These are phyloP conservation scores for Chrysomela aeneicollis DNA, from an alignment of 2,888 invertebrate species.

Conservation along the genomic window DNA sequence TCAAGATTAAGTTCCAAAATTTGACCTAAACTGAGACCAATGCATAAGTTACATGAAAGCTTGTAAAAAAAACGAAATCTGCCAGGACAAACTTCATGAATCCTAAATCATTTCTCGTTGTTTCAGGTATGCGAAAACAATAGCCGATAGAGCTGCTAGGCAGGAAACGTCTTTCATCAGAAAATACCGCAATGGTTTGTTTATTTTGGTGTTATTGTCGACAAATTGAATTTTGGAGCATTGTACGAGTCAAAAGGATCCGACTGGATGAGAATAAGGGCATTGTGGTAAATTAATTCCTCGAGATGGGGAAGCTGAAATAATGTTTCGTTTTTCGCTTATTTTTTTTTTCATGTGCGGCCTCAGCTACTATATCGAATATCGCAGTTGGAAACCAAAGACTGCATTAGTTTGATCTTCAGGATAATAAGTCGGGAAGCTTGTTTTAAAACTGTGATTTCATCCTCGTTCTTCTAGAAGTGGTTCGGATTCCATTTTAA, in stretches of 20 bases:
- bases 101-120: not conserved
- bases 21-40: too few relatives aligned
- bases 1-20: too few relatives aligned
- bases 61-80: not conserved
- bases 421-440: too few relatives aligned
- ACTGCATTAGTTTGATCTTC: too few relatives aligned
- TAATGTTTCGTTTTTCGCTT: not conserved
- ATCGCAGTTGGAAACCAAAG: too few relatives aligned
- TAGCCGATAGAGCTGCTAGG: not conserved
- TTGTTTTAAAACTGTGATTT: too few relatives aligned
- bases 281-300: not conserved
- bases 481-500: too few relatives aligned
- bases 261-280: not conserved
- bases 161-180: not conserved
- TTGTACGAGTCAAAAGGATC: not conserved
- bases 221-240: not conserved
- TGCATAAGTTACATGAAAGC: too few relatives aligned
- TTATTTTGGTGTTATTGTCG: not conserved
- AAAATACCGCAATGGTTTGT: not conserved
- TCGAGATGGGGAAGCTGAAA: not conserved
- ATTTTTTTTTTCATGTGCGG: too few relatives aligned
- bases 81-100: not conserved
- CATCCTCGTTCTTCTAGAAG: too few relatives aligned
- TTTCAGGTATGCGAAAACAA: slow-evolving; percentile 7
- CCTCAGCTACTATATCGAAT: too few relatives aligned